Evolutionary conservation across 2,888 invertebrate genomes (phyloP).

Genomic region (Strigamia crassipes): DNA sequence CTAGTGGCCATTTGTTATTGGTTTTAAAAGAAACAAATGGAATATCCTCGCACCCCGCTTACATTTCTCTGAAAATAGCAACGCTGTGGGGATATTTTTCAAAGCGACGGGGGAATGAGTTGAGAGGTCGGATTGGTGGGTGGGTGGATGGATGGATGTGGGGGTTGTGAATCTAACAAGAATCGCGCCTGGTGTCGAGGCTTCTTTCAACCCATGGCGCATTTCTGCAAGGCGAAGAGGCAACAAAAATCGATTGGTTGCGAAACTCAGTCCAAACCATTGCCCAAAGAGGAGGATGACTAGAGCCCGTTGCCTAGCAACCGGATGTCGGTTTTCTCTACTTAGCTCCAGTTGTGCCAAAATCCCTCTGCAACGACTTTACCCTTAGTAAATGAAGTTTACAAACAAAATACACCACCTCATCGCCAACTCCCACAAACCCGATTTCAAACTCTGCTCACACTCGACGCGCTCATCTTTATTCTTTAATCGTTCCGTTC

Average conservation of each 20-base stretch:
- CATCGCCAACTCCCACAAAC: not conserved
- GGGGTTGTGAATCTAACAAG: not conserved
- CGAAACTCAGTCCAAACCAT: conserved; percentile 42
- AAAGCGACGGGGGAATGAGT: not conserved
- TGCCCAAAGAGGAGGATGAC: conserved; percentile 42
- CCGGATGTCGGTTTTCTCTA: conserved; percentile 5
- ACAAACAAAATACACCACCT: not conserved
- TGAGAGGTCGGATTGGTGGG: not conserved
- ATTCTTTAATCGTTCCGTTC: not conserved
- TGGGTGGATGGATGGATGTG: not conserved
- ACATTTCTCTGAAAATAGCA: not conserved
- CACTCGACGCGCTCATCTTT: not conserved
- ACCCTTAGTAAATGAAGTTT: not conserved
- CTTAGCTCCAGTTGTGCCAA: conserved; percentile 29
- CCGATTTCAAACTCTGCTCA: not conserved
- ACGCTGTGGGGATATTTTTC: conserved; percentile 29
- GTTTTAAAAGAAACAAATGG: conserved; percentile 28
- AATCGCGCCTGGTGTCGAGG: conserved; percentile 39
- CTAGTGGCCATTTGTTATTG: not conserved
- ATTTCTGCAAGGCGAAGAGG: conserved; percentile 42
- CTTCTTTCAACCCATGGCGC: conserved; percentile 38
- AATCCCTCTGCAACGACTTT: conserved; percentile 29
- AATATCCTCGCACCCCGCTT: not conserved
- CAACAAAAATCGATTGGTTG: conserved; percentile 42
- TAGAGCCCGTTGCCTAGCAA: conserved; percentile 25